phyloP scores from a whole-genome alignment of 2,797 vertebrate genomes.

The Gymnoscopelus microlampas region DNA sequence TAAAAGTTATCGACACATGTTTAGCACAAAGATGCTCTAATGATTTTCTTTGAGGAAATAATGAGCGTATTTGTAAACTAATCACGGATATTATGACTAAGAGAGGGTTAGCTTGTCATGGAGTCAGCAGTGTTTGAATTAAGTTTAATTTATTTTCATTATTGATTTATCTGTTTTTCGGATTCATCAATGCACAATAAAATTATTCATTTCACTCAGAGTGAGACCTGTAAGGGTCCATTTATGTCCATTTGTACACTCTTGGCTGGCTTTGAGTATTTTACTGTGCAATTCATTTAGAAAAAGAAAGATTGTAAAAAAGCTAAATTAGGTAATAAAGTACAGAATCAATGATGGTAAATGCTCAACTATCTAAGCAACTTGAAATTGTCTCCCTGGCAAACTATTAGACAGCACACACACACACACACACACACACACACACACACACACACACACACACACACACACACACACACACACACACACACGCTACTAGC shows the following conservation, averaged over 20 bases:
- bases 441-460: constrained; percentile 24
- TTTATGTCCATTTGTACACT: no score
- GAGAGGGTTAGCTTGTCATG: no score
- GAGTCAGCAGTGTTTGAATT: no score
- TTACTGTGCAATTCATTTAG: no score
- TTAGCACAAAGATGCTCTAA: constrained; percentile 23
- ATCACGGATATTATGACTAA: neutral
- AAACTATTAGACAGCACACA: neutral
- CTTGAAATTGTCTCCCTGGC: neutral
- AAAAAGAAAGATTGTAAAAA: neutral
- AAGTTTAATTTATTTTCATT: no score
- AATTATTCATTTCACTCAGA: no score
- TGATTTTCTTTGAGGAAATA: constrained; percentile 47
- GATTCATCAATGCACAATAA: no score
- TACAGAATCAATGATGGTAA: constrained; percentile 26
- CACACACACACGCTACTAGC: neutral
- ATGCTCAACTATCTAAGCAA: neutral
- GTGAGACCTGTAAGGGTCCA: no score
- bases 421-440: constrained; percentile 15
- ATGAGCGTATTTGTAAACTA: constrained; percentile 41
- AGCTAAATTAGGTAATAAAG: constrained; percentile 39
- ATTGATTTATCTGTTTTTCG: no score
- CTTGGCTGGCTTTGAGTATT: no score
- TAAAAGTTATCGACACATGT: constrained; percentile 19
- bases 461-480: neutral